phyloP scores from a whole-genome alignment of 2,888 invertebrate species.

The Synergus umbraculus region DNA sequence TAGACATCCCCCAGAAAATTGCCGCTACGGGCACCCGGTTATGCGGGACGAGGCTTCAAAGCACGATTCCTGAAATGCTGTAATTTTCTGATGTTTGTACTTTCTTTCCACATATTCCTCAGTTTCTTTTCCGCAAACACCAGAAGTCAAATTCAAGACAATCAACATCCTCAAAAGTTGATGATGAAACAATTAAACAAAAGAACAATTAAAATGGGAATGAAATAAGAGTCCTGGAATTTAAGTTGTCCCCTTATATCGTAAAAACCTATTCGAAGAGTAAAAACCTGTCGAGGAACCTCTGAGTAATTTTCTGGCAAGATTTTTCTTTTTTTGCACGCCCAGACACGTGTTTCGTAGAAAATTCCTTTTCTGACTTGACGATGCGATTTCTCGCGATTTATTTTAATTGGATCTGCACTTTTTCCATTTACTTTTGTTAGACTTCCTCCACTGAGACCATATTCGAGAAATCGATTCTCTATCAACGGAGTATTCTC shows the following conservation, averaged over 20 bases:
- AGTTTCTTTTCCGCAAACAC: not conserved
- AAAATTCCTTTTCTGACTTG: conserved; percentile 24
- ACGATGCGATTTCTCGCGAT: conserved; percentile 53
- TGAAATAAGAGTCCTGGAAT: not conserved
- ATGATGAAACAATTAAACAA: no score
- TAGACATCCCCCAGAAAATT: conserved; percentile 41
- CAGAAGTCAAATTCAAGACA: not conserved
- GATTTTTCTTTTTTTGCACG: not conserved
- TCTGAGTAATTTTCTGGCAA: conserved; percentile 9
- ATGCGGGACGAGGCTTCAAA: conserved; percentile 30
- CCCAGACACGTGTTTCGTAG: conserved; percentile 27
- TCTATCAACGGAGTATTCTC: conserved; percentile 23
- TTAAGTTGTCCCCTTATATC: not conserved
- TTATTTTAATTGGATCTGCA: conserved; percentile 58
- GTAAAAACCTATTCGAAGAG: not conserved
- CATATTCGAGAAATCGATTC: conserved; percentile 48
- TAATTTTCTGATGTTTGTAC: not conserved
- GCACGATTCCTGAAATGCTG: not conserved
- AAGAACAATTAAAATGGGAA: not conserved
- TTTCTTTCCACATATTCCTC: not conserved
- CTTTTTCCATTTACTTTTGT: conserved; percentile 46
- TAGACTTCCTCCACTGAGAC: conserved; percentile 47
- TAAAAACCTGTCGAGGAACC: not conserved
- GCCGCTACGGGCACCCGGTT: conserved; percentile 31
- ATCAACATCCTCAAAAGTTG: not conserved